Percentiles rank a stretch among this genome's conserved stretches.
Conservation (phyloP, 1,140 invertebrate genomes). For the Calephelis virginiensis region DNA sequence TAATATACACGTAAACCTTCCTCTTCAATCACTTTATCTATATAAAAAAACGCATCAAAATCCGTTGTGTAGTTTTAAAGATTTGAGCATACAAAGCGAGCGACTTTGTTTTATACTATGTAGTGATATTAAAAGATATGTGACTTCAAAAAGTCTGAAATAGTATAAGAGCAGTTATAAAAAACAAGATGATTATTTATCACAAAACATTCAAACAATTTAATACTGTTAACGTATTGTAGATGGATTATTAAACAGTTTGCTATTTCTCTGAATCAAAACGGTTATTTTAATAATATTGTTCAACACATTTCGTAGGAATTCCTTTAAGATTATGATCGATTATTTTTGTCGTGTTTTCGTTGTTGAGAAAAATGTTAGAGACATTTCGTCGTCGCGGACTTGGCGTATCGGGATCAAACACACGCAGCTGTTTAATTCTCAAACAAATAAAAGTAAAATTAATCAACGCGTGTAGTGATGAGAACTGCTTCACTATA, state of each 20-base stretch:
- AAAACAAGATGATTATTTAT: background rate
- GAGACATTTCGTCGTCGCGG: slow-evolving; percentile 57
- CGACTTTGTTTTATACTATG: too few relatives aligned
- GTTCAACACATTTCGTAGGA: slow-evolving; percentile 45
- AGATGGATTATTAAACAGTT: background rate
- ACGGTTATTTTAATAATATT: slow-evolving; percentile 34
- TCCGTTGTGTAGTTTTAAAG: too few relatives aligned
- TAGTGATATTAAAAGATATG: too few relatives aligned
- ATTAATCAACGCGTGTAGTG: slow-evolving; percentile 58
- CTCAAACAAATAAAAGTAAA: slow-evolving; percentile 71
- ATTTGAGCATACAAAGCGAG: too few relatives aligned
- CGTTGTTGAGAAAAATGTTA: slow-evolving; percentile 54
- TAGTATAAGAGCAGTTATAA: too few relatives aligned
- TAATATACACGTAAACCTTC: too few relatives aligned
- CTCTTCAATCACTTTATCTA: too few relatives aligned
- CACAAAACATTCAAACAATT: background rate
- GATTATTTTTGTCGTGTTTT: slow-evolving; percentile 38
- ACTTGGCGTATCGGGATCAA: slow-evolving; percentile 67
- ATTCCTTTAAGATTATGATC: slow-evolving; percentile 68
- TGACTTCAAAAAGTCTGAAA: too few relatives aligned
- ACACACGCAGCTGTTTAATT: slow-evolving; percentile 60
- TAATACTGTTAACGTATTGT: background rate
- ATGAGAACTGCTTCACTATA: slow-evolving; percentile 13
- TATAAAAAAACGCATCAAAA: too few relatives aligned
- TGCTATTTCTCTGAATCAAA: slow-evolving; percentile 19